These are phyloP conservation scores for Neosilurus mollespiculum DNA, from an alignment of 2,797 vertebrate genomes.

Conservation along the genomic window DNA sequence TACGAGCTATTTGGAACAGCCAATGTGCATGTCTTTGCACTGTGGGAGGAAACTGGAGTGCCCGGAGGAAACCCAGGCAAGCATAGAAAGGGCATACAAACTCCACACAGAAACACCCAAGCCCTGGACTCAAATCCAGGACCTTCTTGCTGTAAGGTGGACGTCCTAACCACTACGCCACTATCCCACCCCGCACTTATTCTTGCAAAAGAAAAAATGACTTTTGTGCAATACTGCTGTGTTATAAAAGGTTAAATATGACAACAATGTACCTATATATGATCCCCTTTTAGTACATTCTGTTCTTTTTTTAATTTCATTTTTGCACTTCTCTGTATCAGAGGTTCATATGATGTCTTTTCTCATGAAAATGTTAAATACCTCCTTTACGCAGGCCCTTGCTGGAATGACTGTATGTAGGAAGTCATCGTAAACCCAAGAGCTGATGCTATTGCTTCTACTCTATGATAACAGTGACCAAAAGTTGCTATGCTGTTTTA, in stretches of 20 bases:
- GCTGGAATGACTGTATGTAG: background rate
- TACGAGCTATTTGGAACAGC: too few species aligned
- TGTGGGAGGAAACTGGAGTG: too few species aligned
- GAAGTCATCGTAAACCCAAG: background rate
- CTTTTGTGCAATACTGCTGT: background rate
- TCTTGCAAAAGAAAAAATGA: background rate
- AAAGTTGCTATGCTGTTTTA: conserved; percentile 21
- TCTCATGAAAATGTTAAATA: conserved; percentile 37
- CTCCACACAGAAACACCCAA: too few species aligned
- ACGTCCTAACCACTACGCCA: too few species aligned
- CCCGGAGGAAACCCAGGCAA: too few species aligned
- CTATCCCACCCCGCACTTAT: background rate
- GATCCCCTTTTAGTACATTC: background rate
- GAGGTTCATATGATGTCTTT: conserved; percentile 58
- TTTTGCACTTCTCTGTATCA: conserved; percentile 72
- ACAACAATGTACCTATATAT: background rate
- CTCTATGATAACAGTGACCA: conserved; percentile 23
- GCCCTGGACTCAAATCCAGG: too few species aligned
- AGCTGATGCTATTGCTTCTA: conserved; percentile 7
- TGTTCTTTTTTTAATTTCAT: conserved; percentile 21
- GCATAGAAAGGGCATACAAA: too few species aligned
- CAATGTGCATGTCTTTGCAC: too few species aligned
- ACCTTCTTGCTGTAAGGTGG: too few species aligned
- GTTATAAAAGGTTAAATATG: conserved; percentile 16
- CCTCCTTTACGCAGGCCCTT: conserved; percentile 18